Evolutionary conservation across 23 tunicate genomes (phyloP), one percentile per base, ranked within the genome.

Genomic region (Clavelina lepadiformis): DNA sequence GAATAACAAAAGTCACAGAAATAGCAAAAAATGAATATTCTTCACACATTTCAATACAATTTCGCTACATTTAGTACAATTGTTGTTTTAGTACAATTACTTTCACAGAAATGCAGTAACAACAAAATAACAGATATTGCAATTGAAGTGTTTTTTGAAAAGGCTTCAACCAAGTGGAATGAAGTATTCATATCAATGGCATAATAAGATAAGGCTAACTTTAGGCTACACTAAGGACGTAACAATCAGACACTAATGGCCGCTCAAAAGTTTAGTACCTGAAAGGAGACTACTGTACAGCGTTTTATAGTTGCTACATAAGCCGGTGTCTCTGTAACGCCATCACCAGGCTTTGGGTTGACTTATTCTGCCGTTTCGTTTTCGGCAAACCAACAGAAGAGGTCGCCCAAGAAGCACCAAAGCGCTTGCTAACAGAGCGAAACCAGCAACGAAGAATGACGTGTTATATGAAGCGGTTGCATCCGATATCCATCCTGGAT

Each of bases 401-500:
- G 93, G 93, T 37, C 54, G 28, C 2, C 76, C 30, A 21, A 88
- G 24, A 8, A 88, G 38, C 37, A 80, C 36, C 24, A 88, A 41
- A 0, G 79, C 96, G 46, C 88, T 80, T 21, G 58, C 35, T 29
- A 88, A 32, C 26, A 80, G 54, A 20, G 61, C 61, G 23, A 52
- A 35, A 11, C 96, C 96, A 35, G 96, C 88, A 21, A 86, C 44
- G 23, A 52, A 68, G 38, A 88, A 80, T 6, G 91, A 73, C 4
- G 88, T 38, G 73, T 88, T 71, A 68, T 88, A 88, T 1, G 87
- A 79, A 5, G 68, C 50, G 6, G 83, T 60, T n/a, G 61, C 72
- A 45, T 88, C 96, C 0, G 96, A 59, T 31, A 88, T 69, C 96
- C 96, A 88, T 13, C 96, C 96, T 88, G 72, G 0, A 46, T 15